Conservation (phyloP, 2,113 vertebrate genomes). For the Hirundichthys speculiger region DNA sequence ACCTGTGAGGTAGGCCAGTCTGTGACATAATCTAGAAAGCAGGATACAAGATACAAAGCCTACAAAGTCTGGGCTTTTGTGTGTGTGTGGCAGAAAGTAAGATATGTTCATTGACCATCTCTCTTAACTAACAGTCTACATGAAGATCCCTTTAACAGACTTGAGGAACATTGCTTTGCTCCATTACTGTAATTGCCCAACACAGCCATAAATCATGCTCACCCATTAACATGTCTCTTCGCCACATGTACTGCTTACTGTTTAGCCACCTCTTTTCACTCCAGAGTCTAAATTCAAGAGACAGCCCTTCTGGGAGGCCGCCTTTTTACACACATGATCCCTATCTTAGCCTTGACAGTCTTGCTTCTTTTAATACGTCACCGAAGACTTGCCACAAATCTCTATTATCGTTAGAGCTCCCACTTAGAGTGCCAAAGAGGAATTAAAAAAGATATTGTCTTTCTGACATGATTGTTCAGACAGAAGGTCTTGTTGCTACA, state of each 20-base stretch:
- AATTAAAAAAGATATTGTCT: no score
- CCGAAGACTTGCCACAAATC: not conserved
- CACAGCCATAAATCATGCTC: constrained; percentile 36
- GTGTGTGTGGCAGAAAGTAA: no score
- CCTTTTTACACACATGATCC: constrained; percentile 37
- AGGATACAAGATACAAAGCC: no score
- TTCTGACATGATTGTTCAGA: no score
- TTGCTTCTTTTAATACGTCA: constrained; percentile 23
- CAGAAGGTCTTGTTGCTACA: no score
- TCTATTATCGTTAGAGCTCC: not conserved
- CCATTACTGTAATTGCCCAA: constrained; percentile 54
- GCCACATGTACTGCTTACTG: constrained; percentile 28
- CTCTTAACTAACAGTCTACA: constrained; percentile 18
- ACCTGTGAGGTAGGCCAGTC: no score
- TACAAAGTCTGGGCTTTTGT: no score
- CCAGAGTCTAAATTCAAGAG: constrained; percentile 5
- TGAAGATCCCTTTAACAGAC: constrained; percentile 20
- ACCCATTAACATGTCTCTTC: constrained; percentile 33
- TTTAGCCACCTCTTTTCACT: constrained; percentile 19
- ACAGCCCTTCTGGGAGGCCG: constrained; percentile 10
- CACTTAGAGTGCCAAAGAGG: not conserved
- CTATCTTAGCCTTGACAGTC: constrained; percentile 23
- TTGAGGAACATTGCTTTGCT: constrained; percentile 32
- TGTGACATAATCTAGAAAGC: no score
- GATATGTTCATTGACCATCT: not conserved